phyloP scores from a whole-genome alignment of 2,888 invertebrate species.

The Brachynemurus nebulosus region DNA sequence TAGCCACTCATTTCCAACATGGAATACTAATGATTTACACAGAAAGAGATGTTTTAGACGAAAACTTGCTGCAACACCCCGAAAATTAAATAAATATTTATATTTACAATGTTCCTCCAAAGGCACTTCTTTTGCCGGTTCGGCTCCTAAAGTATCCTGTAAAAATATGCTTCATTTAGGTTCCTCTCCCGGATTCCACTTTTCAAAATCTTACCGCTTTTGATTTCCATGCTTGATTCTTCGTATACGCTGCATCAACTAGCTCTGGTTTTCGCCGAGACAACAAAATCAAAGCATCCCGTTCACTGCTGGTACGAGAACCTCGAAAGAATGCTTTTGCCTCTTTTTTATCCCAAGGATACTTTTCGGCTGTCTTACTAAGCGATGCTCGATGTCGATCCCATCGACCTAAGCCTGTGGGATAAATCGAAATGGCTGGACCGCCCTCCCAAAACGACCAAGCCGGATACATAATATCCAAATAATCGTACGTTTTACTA shows the following conservation, averaged over 20 bases:
- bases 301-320: conserved; percentile 81
- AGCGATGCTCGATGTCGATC: conserved; percentile 66
- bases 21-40: conserved; percentile 84
- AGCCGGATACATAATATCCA: conserved; percentile 89
- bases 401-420: conserved; percentile 89
- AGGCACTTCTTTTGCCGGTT: conserved; percentile 74
- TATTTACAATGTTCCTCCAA: conserved; percentile 87
- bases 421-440: conserved; percentile 87
- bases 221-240: conserved; percentile 98
- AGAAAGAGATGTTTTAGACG: conserved; percentile 90
- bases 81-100: conserved; percentile 89
- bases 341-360: conserved; percentile 65
- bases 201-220: conserved; percentile 43
- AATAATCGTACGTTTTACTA: conserved; percentile 75
- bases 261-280: conserved; percentile 59
- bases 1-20: conserved; percentile 86
- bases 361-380: conserved; percentile 44
- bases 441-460: conserved; percentile 99
- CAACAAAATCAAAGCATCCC: conserved; percentile 77
- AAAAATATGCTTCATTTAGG: conserved; percentile 13
- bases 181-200: not conserved
- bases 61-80: conserved; percentile 95
- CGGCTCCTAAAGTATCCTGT: conserved; percentile 72
- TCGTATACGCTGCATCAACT: conserved; percentile 88
- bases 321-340: conserved; percentile 76